Conservation (phyloP, 1,140 invertebrate species). For the Calliopsis andreniformis region DNA sequence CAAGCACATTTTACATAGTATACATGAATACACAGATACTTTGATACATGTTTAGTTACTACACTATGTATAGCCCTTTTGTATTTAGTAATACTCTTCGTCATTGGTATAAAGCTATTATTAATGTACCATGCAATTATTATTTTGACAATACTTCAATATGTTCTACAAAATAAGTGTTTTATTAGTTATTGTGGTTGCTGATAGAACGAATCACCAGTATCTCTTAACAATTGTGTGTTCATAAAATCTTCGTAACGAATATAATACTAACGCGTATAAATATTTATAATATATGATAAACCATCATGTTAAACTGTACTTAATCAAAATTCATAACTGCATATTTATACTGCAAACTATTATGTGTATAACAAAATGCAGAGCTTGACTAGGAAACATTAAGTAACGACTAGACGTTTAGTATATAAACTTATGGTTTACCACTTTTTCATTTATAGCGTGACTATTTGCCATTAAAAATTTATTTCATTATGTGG, state of each 20-base stretch:
- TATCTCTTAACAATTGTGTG: slow-evolving; percentile 14
- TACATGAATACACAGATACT: slow-evolving; percentile 21
- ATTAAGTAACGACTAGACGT: slow-evolving; percentile 78
- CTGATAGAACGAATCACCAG: slow-evolving; percentile 10
- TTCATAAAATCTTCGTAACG: slow-evolving; percentile 38
- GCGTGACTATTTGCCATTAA: slow-evolving; percentile 31
- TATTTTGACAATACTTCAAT: slow-evolving; percentile 29
- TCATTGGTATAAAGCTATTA: slow-evolving; percentile 21
- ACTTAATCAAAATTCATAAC: slow-evolving; percentile 36
- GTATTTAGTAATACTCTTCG: slow-evolving; percentile 29
- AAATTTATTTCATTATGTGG: slow-evolving; percentile 29
- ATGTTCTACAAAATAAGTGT: slow-evolving; percentile 35
- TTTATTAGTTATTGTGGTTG: slow-evolving; percentile 4
- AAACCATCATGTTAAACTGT: slow-evolving; percentile 34
- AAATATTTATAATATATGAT: slow-evolving; percentile 40
- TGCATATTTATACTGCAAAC: slow-evolving; percentile 55
- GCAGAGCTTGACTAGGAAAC: slow-evolving; percentile 77
- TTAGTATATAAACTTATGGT: slow-evolving; percentile 50
- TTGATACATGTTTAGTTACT: slow-evolving; percentile 5
- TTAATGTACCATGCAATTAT: slow-evolving; percentile 6
- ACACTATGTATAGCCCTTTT: slow-evolving; percentile 22
- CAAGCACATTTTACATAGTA: slow-evolving; percentile 40
- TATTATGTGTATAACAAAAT: slow-evolving; percentile 73
- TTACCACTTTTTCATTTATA: slow-evolving; percentile 39
- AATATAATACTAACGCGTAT: slow-evolving; percentile 44